Evolutionary conservation across 2,888 invertebrate genomes (phyloP), one percentile per base, ranked within the genome.

Genomic region (Drosophila robusta): DNA sequence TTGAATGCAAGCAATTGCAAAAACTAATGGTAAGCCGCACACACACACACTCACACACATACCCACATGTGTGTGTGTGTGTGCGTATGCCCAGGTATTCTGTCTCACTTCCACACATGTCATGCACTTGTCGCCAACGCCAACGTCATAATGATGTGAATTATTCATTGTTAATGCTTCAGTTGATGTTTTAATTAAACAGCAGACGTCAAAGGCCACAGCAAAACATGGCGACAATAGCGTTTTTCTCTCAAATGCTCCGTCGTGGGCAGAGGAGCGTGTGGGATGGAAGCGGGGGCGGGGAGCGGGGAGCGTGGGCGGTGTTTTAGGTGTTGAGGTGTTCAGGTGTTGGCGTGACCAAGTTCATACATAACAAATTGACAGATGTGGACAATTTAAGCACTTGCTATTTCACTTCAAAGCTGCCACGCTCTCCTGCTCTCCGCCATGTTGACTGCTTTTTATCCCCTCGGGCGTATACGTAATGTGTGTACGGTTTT

Each of bases 141-240:
- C 61, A 65, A 61, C 74, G 64, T 71, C 74, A 81, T 71, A 83
- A 79, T 74, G 74, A 67, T 71, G 76, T 89, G 83, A 89, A 87
- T 87, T 78, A 85, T 87, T 89, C 89, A 87, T 87, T 87, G 85
- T 80, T 85, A 77, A 79, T 83, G 87, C 78, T 72, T 83, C 78
- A 83, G 79, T 87, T 89, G 75, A 78, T 85, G 83, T 78, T 85
- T 87, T 87, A 87, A 89, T 87, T 87, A 87, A 85, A 73, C 70
- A 60, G 44, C 44, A 57, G 63, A 63, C 58, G 44, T 50, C 67
- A 67, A 61, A 69, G 56, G 46, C 26, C 39, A 29, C 60, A 60
- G 63, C 62, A 58, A 62, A 60, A 50, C 44, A 45, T n/a, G 29
- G 50, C 56, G 45, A 61, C 70, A 70, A 66, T 58, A 36, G 55